Evolutionary conservation across 2,113 vertebrate species (phyloP), one percentile per base, ranked within the genome.

Genomic region (Xenus cinereus): DNA sequence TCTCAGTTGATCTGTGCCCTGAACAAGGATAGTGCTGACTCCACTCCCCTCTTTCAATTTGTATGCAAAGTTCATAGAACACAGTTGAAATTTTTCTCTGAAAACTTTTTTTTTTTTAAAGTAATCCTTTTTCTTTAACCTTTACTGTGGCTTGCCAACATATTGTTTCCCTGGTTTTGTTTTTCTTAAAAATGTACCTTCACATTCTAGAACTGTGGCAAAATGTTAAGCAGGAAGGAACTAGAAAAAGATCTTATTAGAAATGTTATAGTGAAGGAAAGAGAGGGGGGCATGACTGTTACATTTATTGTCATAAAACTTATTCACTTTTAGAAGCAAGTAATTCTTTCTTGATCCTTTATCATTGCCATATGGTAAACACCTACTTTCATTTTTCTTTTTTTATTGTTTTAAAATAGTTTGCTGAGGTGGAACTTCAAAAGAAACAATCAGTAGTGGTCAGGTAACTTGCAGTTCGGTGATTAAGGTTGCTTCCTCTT

Each of bases 221-320:
- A 57, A 59, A 72, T 41, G 7, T 7, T 21, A 77, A 17, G 8
- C 4, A 50, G 18, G 26, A 88, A 43, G 18, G 12, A 78, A 60
- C 10, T 53, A 17, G 23, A 53, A 46, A 46, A 67, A 41, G 30
- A 2, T 62, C 10, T 79, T 71, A 10, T n/a, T 43, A 64, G 30
- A 76, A 53, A 76, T 43, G 6, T 41, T 69, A 19, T 7, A 51
- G 2, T 14, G 35, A 86, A 93, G 20, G 4, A 37, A 68, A 71
- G 23, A 80, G 13, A 2, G 8, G 2, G 9, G 3, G 1, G 1
- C 8, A 39, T 15, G 6, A 41, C 35, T 21, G 8, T 48, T 81
- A 56, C 14, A n/a, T 37, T 76, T 79, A 8, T 59, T 75, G 26
- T 27, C 20, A 60, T 21, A 72, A 87, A 85, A 71, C 4, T 3